These are phyloP conservation scores for Tragelaphus scriptus DNA, from an alignment of 2,113 vertebrate species.

Conservation along the genomic window DNA sequence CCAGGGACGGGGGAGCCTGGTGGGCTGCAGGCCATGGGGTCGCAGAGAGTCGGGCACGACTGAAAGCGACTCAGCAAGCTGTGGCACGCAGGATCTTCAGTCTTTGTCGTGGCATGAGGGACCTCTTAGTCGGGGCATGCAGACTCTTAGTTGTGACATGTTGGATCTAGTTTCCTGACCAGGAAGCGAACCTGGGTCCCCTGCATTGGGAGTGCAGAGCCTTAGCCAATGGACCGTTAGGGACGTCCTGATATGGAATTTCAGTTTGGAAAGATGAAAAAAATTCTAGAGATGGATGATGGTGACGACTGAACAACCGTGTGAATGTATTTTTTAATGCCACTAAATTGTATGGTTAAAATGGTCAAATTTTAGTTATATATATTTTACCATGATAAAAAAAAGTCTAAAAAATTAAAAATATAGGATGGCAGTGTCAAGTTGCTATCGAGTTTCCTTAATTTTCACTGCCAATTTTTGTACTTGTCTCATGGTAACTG, in stretches of 20 bases:
- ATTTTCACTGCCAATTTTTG: neutral
- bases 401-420: neutral
- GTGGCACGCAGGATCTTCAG: neutral
- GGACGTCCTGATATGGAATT: neutral
- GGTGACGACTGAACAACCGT: neutral
- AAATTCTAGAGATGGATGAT: neutral
- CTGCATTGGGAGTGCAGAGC: neutral
- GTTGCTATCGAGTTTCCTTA: neutral
- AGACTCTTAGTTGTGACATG: neutral
- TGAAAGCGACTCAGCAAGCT: neutral
- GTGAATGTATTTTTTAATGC: neutral
- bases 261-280: neutral
- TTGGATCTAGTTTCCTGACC: neutral
- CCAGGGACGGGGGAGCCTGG: neutral
- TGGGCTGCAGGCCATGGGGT: neutral
- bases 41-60: rapidly evolving
- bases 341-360: neutral
- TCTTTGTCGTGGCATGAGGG: neutral
- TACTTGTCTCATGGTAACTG: neutral
- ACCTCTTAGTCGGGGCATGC: neutral
- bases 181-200: neutral
- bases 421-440: neutral
- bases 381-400: neutral
- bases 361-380: neutral
- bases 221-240: neutral